Evolutionary conservation across 2,888 invertebrate genomes (phyloP).

Genomic region (Ramazzottius varieornatus): DNA sequence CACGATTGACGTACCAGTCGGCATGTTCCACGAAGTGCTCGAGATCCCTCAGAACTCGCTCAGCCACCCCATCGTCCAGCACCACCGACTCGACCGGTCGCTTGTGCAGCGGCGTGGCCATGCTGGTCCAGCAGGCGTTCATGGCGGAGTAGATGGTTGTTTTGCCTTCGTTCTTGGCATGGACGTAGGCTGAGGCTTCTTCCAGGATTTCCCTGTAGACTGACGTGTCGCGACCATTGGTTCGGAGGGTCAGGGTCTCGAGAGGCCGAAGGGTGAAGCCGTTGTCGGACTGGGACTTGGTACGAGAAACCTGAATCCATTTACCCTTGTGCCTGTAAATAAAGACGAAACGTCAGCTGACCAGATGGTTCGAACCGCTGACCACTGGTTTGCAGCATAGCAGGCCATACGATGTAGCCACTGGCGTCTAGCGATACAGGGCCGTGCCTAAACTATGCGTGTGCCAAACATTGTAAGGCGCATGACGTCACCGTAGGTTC

Average conservation of each 20-base stretch:
- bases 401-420: no score
- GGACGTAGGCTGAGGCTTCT: neutral
- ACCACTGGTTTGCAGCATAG: no score
- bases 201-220: neutral
- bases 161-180: neutral
- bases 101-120: slow-evolving; percentile 1
- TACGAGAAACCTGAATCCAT: neutral
- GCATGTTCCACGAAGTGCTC: neutral
- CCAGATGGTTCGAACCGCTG: no score
- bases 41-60: neutral
- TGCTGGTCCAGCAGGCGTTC: neutral
- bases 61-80: neutral
- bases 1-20: neutral
- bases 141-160: neutral
- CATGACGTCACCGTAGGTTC: no score
- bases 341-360: no score
- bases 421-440: no score
- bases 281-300: neutral
- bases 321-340: neutral
- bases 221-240: neutral
- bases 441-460: no score
- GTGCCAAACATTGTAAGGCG: no score
- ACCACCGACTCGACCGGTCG: neutral
- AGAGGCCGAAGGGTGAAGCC: neutral
- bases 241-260: neutral